Evolutionary conservation across 2,888 invertebrate genomes (phyloP).

Genomic region (Leptogaster cylindrica): DNA sequence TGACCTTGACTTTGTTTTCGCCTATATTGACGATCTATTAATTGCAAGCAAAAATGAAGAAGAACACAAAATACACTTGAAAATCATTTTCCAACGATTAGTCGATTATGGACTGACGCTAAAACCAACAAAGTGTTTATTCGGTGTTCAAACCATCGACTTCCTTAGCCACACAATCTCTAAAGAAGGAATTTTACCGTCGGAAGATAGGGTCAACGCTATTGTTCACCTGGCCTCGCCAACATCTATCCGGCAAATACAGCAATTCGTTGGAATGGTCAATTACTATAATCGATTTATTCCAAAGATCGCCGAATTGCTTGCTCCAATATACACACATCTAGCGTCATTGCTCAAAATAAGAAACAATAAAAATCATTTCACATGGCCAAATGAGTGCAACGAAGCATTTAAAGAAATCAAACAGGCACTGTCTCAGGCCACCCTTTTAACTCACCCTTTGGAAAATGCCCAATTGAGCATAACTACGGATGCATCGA

Average conservation of each 20-base stretch:
- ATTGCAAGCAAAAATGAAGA: background rate
- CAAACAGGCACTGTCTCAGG: constrained; percentile 41
- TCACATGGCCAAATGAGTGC: background rate
- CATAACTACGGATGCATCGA: constrained; percentile 53
- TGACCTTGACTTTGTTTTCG: no score
- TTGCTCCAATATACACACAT: constrained; percentile 19
- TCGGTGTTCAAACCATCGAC: constrained; percentile 7
- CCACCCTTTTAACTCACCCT: constrained; percentile 55
- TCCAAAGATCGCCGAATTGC: constrained; percentile 8
- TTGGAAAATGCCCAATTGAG: constrained; percentile 50
- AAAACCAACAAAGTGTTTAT: constrained; percentile 6
- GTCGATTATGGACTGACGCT: constrained; percentile 1
- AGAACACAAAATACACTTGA: constrained; percentile 9
- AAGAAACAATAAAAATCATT: background rate
- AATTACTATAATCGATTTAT: constrained; percentile 36
- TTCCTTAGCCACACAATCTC: constrained; percentile 23
- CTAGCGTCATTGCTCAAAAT: background rate
- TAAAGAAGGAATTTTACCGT: constrained; percentile 7
- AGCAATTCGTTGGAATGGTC: constrained; percentile 27
- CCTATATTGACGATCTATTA: background rate
- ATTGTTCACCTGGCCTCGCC: background rate
- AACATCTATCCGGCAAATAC: constrained; percentile 9
- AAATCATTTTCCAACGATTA: constrained; percentile 5
- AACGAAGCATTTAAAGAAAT: background rate
- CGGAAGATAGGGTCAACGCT: background rate